phyloP scores from a whole-genome alignment of 2,113 vertebrate genomes.

The Chaetorhynchus papuensis region DNA sequence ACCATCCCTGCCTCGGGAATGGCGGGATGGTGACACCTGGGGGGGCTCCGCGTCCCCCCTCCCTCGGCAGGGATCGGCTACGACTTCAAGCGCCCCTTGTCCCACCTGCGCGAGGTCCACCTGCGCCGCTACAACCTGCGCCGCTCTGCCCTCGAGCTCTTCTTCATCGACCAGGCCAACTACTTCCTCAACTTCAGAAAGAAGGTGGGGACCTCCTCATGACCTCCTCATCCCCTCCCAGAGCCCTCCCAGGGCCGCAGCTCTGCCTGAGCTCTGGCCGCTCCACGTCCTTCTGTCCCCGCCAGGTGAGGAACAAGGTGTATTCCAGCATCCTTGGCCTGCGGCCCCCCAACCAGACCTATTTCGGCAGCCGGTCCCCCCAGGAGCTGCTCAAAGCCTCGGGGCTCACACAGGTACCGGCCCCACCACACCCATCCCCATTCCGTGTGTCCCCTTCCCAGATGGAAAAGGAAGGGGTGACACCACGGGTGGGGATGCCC shows the following conservation, averaged over 20 bases:
- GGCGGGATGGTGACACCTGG: rapidly evolving
- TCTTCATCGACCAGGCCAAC: slow-evolving; percentile 97
- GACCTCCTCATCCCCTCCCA: not conserved
- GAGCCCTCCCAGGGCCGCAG: rapidly evolving
- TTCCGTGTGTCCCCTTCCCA: not conserved
- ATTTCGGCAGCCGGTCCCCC: slow-evolving; percentile 89
- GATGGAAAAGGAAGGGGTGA: not conserved
- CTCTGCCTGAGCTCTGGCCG: rapidly evolving
- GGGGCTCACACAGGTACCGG: slow-evolving; percentile 87
- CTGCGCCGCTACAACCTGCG: slow-evolving; percentile 95
- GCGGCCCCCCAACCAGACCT: slow-evolving; percentile 83
- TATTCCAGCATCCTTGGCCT: slow-evolving; percentile 90
- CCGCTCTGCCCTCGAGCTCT: slow-evolving; percentile 91
- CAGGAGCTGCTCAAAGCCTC: slow-evolving; percentile 94
- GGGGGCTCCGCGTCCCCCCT: rapidly evolving
- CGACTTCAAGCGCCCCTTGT: slow-evolving; percentile 90
- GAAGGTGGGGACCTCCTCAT: slow-evolving; percentile 66
- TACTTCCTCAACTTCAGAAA: slow-evolving; percentile 97
- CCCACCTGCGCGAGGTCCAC: slow-evolving; percentile 92
- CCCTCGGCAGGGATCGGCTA: slow-evolving; percentile 82
- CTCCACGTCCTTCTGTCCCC: not conserved
- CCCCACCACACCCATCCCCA: rapidly evolving
- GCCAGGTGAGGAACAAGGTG: slow-evolving; percentile 89
- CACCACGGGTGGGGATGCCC: rapidly evolving
- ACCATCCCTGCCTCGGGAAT: rapidly evolving